These are phyloP conservation scores for Pempheris klunzingeri DNA, from an alignment of 2,797 vertebrate genomes.

Conservation along the genomic window DNA sequence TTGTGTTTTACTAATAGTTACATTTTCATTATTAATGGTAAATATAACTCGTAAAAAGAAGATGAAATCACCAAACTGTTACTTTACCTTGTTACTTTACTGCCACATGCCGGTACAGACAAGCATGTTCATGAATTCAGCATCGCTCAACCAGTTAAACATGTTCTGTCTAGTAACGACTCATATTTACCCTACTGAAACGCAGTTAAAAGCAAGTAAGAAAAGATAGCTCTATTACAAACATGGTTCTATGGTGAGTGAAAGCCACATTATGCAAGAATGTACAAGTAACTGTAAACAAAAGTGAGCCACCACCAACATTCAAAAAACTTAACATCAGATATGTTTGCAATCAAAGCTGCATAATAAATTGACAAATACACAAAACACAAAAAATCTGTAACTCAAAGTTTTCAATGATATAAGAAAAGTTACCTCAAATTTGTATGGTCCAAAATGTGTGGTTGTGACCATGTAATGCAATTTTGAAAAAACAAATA, in stretches of 20 bases:
- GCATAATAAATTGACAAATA: not conserved
- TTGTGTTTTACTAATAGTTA: not conserved
- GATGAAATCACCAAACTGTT: not conserved
- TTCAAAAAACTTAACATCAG: not conserved
- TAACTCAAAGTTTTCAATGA: not conserved
- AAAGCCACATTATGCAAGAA: not conserved
- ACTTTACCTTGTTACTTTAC: not conserved
- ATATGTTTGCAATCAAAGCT: not conserved
- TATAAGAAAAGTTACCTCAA: not conserved
- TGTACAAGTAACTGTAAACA: not conserved
- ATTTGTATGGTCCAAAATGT: not conserved
- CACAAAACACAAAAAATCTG: not conserved
- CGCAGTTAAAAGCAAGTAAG: not conserved
- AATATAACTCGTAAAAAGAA: not conserved
- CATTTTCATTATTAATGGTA: not conserved
- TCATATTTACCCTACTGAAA: too few species aligned
- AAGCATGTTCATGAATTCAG: not conserved
- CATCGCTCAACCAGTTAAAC: constrained; percentile 5
- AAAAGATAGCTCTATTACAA: not conserved
- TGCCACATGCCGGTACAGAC: not conserved
- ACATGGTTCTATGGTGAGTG: constrained; percentile 1
- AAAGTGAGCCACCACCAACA: constrained; percentile 6
- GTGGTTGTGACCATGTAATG: not conserved
- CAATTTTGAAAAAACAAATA: not conserved
- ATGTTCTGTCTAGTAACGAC: not conserved